Conservation (phyloP, 2,797 vertebrate genomes). For the Glyptemys insculpta region DNA sequence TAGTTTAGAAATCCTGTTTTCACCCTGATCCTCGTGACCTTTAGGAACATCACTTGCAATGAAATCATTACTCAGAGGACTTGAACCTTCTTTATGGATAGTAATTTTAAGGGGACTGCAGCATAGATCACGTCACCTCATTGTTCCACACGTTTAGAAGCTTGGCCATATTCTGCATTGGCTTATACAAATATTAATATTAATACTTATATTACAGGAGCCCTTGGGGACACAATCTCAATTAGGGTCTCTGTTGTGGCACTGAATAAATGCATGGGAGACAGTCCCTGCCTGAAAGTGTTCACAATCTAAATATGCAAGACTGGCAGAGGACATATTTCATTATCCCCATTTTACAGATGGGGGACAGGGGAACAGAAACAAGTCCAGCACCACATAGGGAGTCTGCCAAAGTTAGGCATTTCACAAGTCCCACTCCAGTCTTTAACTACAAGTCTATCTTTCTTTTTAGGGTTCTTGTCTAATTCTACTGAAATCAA, state of each 20-base stretch:
- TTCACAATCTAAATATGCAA: neutral
- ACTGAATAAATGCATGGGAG: accelerated
- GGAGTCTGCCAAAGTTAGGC: neutral
- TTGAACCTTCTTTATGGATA: neutral
- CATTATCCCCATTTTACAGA: neutral
- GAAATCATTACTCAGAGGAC: neutral
- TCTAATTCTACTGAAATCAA: neutral
- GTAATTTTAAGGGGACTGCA: neutral
- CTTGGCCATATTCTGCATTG: neutral
- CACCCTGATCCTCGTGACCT: neutral
- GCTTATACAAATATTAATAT: neutral
- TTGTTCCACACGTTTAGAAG: neutral
- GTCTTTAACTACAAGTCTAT: neutral
- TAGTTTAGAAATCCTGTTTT: neutral
- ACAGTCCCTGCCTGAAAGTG: neutral
- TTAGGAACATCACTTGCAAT: neutral
- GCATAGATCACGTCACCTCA: neutral
- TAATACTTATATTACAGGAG: neutral
- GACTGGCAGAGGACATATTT: neutral
- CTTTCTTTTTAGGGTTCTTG: neutral
- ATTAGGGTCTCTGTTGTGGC: neutral
- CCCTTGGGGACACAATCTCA: accelerated
- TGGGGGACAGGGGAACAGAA: neutral
- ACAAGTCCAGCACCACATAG: neutral
- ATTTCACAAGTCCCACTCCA: accelerated